Percentiles rank a stretch among this genome's conserved stretches.
Conservation (phyloP, 2,888 invertebrate species). For the Xestoiulus laeticollis region DNA sequence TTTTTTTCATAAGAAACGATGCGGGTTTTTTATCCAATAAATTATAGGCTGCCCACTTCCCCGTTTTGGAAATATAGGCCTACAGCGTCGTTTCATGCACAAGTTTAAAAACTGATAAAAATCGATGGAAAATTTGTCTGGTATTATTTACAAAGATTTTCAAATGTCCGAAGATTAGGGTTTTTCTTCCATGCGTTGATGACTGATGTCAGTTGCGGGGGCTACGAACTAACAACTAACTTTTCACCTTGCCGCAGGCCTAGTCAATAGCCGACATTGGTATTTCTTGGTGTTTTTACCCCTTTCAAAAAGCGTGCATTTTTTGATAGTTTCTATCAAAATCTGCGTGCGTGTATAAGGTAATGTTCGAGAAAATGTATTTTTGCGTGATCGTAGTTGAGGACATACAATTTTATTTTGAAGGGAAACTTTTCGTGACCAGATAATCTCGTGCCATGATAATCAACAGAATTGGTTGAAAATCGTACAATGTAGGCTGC, state of each 20-base stretch:
- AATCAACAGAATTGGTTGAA: background rate
- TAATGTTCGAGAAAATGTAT: background rate
- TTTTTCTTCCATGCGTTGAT: background rate
- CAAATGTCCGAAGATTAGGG: background rate
- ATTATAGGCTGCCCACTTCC: background rate
- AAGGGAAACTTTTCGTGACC: background rate
- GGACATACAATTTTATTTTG: background rate
- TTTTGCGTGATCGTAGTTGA: background rate
- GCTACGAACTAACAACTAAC: slow-evolving; percentile 19
- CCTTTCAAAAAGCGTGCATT: background rate
- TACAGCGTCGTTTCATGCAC: background rate
- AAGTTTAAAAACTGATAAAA: background rate
- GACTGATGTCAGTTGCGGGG: background rate
- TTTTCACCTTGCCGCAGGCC: slow-evolving; percentile 4
- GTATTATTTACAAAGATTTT: background rate
- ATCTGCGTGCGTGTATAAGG: background rate
- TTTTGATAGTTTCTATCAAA: background rate
- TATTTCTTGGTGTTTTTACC: background rate
- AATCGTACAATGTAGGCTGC: too few species aligned
- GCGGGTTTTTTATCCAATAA: background rate
- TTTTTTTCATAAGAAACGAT: background rate
- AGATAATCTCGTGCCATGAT: background rate
- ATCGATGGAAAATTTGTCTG: background rate
- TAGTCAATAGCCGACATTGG: slow-evolving; percentile 20
- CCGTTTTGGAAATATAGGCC: background rate